Evolutionary conservation across 1,140 invertebrate genomes (phyloP), one percentile per base, ranked within the genome.

Genomic region (Drosophila eugracilis): DNA sequence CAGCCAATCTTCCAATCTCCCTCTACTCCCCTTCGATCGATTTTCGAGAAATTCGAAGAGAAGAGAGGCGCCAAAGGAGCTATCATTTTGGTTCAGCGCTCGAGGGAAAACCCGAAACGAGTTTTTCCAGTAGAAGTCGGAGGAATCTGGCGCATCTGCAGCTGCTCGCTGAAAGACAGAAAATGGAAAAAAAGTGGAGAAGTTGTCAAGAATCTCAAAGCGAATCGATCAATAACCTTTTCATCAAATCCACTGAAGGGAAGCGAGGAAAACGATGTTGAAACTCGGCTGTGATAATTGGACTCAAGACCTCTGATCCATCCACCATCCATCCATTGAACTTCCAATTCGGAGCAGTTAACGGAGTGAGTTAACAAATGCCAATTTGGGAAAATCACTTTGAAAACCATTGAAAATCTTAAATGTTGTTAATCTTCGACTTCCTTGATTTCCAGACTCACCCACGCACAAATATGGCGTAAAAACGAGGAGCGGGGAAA

Each of bases 171-270:
- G 5, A 37, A 21, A 45, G 19, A 36, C 24, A 14, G 5, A 26
- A 24, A 39, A 30, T 3, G 4, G 24, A 17, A 12, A n/a, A 41
- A 14, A 30, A 32, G 19, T 4, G 41, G 19, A 62, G 42, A 67
- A 67, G 45, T 65, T 48, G 58, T 50, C 63, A 66, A 67, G 59
- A 67, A 67, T 65, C 62, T 66, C 37, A 42, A 62, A 42, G 57
- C 60, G 55, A 66, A 66, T 60, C 62, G 62, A 63, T 63, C 62
- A 66, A 66, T 63, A 66, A 66, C 62, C 62, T 66, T 66, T 67
- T 14, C 21, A 50, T 63, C 19, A 65, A 65, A 22, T 15, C 39
- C 59, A 59, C 17, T 36, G 37, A 10, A 57, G 58, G 37, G 37
- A 39, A 34, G 32, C 50, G 50, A 59, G 22, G 14, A 15, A 10